These are phyloP conservation scores for Mythimna impura DNA, from an alignment of 2,888 invertebrate species.

Conservation along the genomic window DNA sequence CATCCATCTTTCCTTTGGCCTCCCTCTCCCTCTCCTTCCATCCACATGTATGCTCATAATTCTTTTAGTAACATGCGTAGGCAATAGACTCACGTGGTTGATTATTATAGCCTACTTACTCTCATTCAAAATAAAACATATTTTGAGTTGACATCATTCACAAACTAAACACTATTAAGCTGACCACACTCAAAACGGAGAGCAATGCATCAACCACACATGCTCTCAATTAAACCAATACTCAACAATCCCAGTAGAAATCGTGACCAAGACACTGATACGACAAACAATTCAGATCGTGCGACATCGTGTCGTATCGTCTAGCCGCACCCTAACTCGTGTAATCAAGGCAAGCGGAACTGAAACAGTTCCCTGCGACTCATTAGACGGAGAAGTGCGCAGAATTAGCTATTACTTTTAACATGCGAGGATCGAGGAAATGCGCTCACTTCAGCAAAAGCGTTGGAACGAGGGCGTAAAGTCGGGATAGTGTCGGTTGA, in stretches of 20 bases:
- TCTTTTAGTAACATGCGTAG: too few species aligned
- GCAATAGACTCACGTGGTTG: too few species aligned
- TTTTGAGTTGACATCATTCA: too few species aligned
- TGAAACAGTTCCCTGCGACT: slow-evolving; percentile 39
- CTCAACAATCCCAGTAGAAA: neutral
- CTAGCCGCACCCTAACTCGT: slow-evolving; percentile 14
- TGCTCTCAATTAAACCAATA: neutral
- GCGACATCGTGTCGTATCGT: slow-evolving; percentile 1
- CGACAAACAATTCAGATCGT: neutral
- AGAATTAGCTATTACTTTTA: slow-evolving; percentile 65
- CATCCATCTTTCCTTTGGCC: too few species aligned
- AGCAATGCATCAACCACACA: neutral
- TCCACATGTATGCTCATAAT: too few species aligned
- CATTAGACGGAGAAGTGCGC: slow-evolving; percentile 50
- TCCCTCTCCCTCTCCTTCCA: too few species aligned
- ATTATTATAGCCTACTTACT: too few species aligned
- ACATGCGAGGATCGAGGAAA: slow-evolving; percentile 46
- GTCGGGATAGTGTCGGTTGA: slow-evolving; percentile 15
- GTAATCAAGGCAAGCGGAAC: slow-evolving; percentile 48
- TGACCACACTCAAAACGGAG: neutral
- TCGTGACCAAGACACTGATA: slow-evolving; percentile 17
- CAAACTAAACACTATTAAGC: neutral
- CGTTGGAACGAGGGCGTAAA: slow-evolving; percentile 37
- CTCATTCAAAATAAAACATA: too few species aligned
- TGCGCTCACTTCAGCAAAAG: slow-evolving; percentile 35